Evolutionary conservation across 2,113 vertebrate genomes (phyloP).

Genomic region (Coregonus clupeaformis): DNA sequence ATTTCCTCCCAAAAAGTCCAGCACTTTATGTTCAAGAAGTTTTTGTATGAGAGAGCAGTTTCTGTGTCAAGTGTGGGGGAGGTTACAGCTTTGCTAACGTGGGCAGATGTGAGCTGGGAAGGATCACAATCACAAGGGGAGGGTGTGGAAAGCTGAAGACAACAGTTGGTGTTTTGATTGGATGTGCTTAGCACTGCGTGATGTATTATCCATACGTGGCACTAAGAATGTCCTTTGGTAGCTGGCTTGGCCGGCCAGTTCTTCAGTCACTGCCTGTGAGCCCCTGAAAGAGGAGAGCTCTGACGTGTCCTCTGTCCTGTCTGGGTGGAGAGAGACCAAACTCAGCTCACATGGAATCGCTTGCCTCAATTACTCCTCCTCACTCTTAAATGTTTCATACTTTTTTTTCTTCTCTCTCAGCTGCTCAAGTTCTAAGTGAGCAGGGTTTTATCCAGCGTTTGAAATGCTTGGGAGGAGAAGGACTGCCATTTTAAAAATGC

Average conservation of each 20-base stretch:
- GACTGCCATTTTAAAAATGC: neutral
- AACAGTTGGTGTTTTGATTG: conserved; percentile 63
- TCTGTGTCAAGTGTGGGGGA: conserved; percentile 14
- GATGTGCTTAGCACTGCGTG: conserved; percentile 46
- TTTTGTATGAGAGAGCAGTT: conserved; percentile 11
- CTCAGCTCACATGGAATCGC: too few relatives aligned
- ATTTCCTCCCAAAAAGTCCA: neutral
- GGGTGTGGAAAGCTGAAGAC: conserved; percentile 38
- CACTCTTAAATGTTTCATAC: conserved; percentile 9
- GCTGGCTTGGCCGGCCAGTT: conserved; percentile 37
- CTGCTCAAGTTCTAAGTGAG: conserved; percentile 1
- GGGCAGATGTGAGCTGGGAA: conserved; percentile 36
- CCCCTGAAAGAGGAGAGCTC: conserved; percentile 6
- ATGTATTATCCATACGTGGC: conserved; percentile 57
- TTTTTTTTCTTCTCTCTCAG: neutral
- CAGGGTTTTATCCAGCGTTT: neutral
- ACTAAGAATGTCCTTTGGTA: conserved; percentile 45
- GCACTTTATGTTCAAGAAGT: neutral
- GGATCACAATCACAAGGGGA: neutral
- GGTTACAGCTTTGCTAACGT: conserved; percentile 27
- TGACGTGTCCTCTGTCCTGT: conserved; percentile 27
- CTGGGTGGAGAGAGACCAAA: conserved; percentile 9
- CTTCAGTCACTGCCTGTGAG: conserved; percentile 9
- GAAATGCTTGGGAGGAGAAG: neutral
- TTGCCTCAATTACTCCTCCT: conserved; percentile 10